Base-by-base conservation (phyloP, 92 coral and sea anemone species). In the Umimayanthus chanpuru region DNA sequence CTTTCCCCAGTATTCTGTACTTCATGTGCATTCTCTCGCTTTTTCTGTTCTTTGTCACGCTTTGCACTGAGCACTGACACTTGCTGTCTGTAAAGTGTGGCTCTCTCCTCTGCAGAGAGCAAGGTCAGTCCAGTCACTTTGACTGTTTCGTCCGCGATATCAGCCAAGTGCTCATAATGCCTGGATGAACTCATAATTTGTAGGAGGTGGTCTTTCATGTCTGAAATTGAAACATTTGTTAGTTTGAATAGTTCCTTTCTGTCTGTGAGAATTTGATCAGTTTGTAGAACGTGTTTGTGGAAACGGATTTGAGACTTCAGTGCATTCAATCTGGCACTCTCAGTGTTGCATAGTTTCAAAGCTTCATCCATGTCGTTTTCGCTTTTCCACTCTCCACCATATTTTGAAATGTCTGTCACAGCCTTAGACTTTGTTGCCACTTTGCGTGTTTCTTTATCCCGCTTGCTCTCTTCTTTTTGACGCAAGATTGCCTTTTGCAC, bases 101-200 rank as follows among this genome's bases (percentile, higher is more conserved):
- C 81, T 41, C 81, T 43, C 36, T 77, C 81, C 81, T 77, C 81
- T 77, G 81, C 47, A 41, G 81, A 44, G 49, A 44, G 49, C 49
- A 44, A 44, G 36, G 36, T 32, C 36, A 32, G 36, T 32, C 36
- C 36, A 32, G 36, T 32, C 36, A 32, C 36, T 32, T 44, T 44
- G 25, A 76, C 80, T 28, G 44, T 44, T 26, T 76, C 80, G 32
- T 38, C 55, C 36, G 28, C 80, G 15, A 76, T 38, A 76, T 76
- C 80, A 26, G 80, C 80, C 21, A 76, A 44, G 43, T 49, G 85
- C 36, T 58, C 85, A 44, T 43, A 43, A 21, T 44, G 81, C 28
- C 28, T 77, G 81, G 81, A 49, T 77, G 50, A 53, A 77, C 41
- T 53, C 81, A 77, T 41, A 50, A 77, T 77, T 77, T 77, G 65